Evolutionary conservation across 2,888 invertebrate species (phyloP), one percentile per base, ranked within the genome.

Genomic region (Diabrotica balteata): DNA sequence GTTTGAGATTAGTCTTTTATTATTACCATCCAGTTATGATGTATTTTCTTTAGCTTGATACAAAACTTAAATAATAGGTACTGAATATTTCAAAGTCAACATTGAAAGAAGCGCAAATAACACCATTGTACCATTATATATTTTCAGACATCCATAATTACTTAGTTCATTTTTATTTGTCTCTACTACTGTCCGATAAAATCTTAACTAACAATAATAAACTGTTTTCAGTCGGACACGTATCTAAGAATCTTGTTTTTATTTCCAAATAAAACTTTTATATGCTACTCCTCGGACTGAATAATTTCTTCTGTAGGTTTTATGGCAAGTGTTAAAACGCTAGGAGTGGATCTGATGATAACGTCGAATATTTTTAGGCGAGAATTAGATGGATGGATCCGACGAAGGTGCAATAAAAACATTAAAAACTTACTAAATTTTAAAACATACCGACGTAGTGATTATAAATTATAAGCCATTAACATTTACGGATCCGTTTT

Each of bases 321-420:
- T 63, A 63, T 63, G 63, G 17, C 63, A 55, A 55, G 63, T 55
- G 63, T 63, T 63, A 63, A 63, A 63, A 63, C 49, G 47, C 53
- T 61, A 61, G 52, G 49, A 7, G 54, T 63, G 55, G 55, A 63
- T 63, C 49, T 55, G 63, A 63, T 63, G 55, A 63, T 47, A 59
- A 59, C 10, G 9, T 49, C 55, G 63, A 63, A 63, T 63, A 63
- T 55, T 63, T 63, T 50, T 9, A n/a, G 47, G 17, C 45, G 32
- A 22, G 45, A 53, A 62, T 54, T 62, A 62, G 61, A 62, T 62
- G 47, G 53, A 63, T 55, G 42, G 54, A 8, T 54, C 45, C 22
- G 54, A 62, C 22, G 17, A 44, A 62, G 62, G 49, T 55, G 63
- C 63, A 63, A 63, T 63, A 63, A 63, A 63, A 45, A 46, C 54